A percentile compares a stretch with the other conserved stretches of the same genome.
Conservation (phyloP, 2,113 vertebrate genomes). For the Equus quagga region DNA sequence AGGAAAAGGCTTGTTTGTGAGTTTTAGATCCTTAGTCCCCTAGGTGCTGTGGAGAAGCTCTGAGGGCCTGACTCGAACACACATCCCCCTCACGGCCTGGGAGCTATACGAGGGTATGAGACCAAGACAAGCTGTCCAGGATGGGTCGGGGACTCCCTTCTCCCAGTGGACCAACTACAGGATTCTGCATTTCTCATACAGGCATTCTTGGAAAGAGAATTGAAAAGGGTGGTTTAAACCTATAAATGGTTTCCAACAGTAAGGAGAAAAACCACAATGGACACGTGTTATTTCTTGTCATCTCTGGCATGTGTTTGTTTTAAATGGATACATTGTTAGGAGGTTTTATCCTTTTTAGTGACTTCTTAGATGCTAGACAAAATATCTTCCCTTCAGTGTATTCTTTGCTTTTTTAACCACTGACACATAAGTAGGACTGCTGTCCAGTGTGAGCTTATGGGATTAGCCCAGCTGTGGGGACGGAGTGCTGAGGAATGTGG, state of each 20-base stretch:
- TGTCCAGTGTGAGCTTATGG: background rate
- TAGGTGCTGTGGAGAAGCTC: background rate
- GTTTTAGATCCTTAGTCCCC: background rate
- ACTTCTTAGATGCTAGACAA: background rate
- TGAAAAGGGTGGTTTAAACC: background rate
- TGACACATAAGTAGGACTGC: accelerated
- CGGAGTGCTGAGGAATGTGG: background rate
- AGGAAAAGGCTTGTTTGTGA: background rate
- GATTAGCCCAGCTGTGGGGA: background rate
- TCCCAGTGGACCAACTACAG: accelerated
- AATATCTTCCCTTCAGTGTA: background rate
- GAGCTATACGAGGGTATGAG: background rate
- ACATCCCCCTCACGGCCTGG: accelerated
- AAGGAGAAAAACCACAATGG: background rate
- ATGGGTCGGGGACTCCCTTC: background rate
- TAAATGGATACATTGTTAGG: background rate
- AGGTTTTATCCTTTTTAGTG: background rate
- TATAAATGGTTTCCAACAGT: background rate
- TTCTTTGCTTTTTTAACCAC: background rate
- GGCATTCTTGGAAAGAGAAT: background rate
- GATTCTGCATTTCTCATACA: background rate
- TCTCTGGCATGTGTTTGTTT: background rate
- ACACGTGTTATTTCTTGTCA: background rate
- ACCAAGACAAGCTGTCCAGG: background rate
- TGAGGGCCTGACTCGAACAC: background rate